These are phyloP conservation scores for Danio aesculapii DNA, from an alignment of 2,797 vertebrate species.

Conservation along the genomic window DNA sequence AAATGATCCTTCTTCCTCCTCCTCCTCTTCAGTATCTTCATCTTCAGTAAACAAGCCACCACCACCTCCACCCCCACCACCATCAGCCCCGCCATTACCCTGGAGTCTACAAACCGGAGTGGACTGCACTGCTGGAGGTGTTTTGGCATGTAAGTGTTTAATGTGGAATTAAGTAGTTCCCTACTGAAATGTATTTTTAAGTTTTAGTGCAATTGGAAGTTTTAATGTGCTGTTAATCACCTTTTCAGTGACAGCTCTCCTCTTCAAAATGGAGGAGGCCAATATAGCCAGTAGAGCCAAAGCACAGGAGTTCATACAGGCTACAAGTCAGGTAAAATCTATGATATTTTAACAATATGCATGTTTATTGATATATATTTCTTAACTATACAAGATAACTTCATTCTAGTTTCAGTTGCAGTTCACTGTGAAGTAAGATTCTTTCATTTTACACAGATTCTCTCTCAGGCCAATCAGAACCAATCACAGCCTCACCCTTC, in stretches of 20 bases:
- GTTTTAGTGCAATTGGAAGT: background rate
- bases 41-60: conserved; percentile 78
- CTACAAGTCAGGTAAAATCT: conserved; percentile 88
- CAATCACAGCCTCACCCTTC: conserved; percentile 75
- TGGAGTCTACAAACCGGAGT: conserved; percentile 92
- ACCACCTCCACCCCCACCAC: conserved; percentile 72
- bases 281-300: conserved; percentile 92
- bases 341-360: background rate
- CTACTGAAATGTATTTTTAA: background rate
- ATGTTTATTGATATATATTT: no score
- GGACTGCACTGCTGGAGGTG: conserved; percentile 93
- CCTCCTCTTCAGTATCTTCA: conserved; percentile 83
- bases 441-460: conserved; percentile 81
- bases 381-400: background rate
- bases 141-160: conserved; percentile 87
- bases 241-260: conserved; percentile 87
- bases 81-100: conserved; percentile 78
- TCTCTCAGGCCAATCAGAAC: conserved; percentile 87
- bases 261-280: conserved; percentile 97
- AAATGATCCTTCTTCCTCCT: conserved; percentile 76
- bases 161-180: background rate
- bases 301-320: conserved; percentile 93
- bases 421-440: background rate
- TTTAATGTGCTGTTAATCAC: conserved; percentile 14
- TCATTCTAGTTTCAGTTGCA: background rate